These are phyloP conservation scores for Condylura cristata DNA, from an alignment of 2,113 vertebrate species.

Conservation along the genomic window DNA sequence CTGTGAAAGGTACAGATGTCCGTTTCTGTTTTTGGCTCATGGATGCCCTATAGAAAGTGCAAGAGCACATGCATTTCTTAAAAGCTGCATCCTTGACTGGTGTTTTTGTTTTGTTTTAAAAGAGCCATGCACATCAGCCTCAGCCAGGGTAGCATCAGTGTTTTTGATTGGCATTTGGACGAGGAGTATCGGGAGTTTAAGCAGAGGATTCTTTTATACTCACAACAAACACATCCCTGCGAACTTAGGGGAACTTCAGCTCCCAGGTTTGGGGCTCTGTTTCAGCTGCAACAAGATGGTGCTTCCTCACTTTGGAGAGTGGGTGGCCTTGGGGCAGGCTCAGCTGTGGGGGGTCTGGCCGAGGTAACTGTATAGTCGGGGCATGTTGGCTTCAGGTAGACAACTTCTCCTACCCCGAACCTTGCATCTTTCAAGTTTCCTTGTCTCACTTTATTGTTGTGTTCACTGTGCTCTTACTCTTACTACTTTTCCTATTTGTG, in stretches of 20 bases:
- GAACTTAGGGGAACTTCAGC: background rate
- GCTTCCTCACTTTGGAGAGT: no score
- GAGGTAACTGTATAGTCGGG: no score
- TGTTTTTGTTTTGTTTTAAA: background rate
- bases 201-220: no score
- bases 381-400: no score
- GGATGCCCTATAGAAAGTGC: fast-evolving
- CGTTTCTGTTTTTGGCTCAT: fast-evolving
- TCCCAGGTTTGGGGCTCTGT: background rate
- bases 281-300: no score
- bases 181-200: background rate
- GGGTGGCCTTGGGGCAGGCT: no score
- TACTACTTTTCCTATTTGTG: no score
- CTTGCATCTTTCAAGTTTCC: no score
- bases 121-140: background rate
- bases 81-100: background rate
- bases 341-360: no score
- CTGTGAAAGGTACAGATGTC: background rate
- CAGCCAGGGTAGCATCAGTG: background rate
- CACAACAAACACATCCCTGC: fast-evolving
- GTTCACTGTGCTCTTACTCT: no score
- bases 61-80: background rate
- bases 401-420: no score
- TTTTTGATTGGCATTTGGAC: background rate
- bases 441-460: no score